Evolutionary conservation across 2,888 invertebrate species (phyloP), one percentile per base, ranked within the genome.

Genomic region (Chymomyza fuscimana): DNA sequence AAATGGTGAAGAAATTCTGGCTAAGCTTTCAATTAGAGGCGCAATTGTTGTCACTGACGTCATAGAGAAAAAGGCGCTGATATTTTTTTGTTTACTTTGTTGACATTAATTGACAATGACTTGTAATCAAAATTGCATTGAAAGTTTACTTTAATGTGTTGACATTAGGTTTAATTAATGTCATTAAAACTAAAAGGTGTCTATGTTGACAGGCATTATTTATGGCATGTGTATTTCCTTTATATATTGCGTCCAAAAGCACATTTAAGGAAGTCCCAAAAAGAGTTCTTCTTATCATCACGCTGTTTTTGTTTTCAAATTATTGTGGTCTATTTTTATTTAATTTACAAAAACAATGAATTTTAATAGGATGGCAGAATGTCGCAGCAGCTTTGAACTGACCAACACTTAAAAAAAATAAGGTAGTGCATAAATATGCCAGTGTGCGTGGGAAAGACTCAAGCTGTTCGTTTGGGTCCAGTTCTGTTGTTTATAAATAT

Each of bases 41-140:
- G 86, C 81, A 78, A 86, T 83, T 82, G 74, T 72, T 74, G 66
- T 16, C 70, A 64, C 70, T 83, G 84, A 86, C 79, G 82, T 86
- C 84, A 86, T 74, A 63, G 69, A 72, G 74, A 79, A 76, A 79
- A 71, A 69, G 40, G 68, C 67, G 65, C 16, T 65, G 65, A 67
- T 63, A 67, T 75, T 72, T 64, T 52, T 67, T 15, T 40, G 63
- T 40, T 65, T 56, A 65, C 69, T 56, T 66, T 67, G 65, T 66
- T 62, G 46, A 54, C 54, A 54, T 54, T 54, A 54, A 54, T 16
- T 54, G 54, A 19, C 19, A 22, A 22, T n/a, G 54, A 54, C 54
- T 54, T 16, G 54, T 54, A 54, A 22, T 54, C 54, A 54, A 54
- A 22, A 19, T 54, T 16, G 54, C 54, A 19, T 54, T 46, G 40